Conservation (phyloP, 2,888 invertebrate species). For the Sepiola atlantica region DNA sequence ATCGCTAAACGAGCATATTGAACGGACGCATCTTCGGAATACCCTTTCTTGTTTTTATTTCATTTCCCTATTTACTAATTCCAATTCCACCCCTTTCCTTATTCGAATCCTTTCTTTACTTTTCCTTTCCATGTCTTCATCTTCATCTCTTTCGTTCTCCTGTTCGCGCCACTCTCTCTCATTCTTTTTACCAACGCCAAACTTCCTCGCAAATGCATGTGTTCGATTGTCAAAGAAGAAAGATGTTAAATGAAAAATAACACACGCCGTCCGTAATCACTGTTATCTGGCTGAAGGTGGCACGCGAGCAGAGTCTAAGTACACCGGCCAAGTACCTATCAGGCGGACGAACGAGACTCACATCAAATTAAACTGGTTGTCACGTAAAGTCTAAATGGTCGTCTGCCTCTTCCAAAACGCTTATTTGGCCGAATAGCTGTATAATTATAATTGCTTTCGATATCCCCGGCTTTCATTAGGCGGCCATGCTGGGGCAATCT, state of each 20-base stretch:
- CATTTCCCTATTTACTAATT: not conserved
- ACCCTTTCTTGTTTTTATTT: not conserved
- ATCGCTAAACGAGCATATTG: too few species aligned
- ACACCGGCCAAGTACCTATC: constrained; percentile 40
- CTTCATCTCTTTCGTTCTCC: not conserved
- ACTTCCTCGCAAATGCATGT: not conserved
- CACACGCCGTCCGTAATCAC: constrained; percentile 43
- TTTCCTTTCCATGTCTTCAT: not conserved
- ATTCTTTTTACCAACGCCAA: not conserved
- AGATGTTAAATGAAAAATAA: constrained; percentile 48
- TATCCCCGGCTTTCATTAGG: constrained; percentile 48
- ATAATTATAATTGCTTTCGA: constrained; percentile 47
- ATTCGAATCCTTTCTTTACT: not conserved
- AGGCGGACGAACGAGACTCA: constrained; percentile 21
- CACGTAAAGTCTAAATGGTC: constrained; percentile 47
- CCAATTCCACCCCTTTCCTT: not conserved
- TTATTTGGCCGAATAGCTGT: constrained; percentile 46
- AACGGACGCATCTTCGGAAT: not conserved
- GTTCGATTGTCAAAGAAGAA: not conserved
- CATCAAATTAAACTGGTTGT: constrained; percentile 47
- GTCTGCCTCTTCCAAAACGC: constrained; percentile 45
- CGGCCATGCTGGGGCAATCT: constrained; percentile 45
- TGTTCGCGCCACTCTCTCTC: not conserved
- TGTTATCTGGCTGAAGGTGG: constrained; percentile 32
- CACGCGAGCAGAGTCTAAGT: constrained; percentile 43